phyloP scores from a whole-genome alignment of 2,888 invertebrate species.

The Phrixothrix hirtus region DNA sequence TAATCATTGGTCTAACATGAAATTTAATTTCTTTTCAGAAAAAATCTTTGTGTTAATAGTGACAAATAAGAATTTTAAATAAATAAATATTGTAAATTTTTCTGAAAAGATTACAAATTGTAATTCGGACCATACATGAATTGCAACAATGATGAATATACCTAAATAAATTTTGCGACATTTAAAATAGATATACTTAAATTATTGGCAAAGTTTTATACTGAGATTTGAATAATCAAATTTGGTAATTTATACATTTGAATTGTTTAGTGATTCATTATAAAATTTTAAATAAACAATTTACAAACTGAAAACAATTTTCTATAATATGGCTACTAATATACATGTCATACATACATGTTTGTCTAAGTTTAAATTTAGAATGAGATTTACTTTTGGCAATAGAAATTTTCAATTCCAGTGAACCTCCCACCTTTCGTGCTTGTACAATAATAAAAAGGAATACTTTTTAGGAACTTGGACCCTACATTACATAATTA shows the following conservation, averaged over 20 bases:
- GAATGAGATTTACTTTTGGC: conserved; percentile 50
- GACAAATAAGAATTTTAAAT: conserved; percentile 8
- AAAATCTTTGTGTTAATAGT: conserved; percentile 6
- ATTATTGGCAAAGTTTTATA: conserved; percentile 55
- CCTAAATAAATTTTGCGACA: too few species aligned
- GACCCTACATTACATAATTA: conserved; percentile 44
- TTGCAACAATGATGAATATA: neutral
- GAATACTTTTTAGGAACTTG: conserved; percentile 51
- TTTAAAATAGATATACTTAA: conserved; percentile 23
- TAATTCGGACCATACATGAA: conserved; percentile 11
- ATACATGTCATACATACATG: conserved; percentile 51
- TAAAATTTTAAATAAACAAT: conserved; percentile 48
- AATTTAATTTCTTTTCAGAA: conserved; percentile 17
- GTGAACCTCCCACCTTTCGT: conserved; percentile 47
- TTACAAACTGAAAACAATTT: conserved; percentile 34
- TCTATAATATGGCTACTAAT: conserved; percentile 49
- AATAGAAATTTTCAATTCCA: conserved; percentile 47
- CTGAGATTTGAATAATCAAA: conserved; percentile 33
- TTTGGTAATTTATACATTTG: conserved; percentile 15
- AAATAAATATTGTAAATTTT: too few species aligned
- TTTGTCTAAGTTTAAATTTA: conserved; percentile 47
- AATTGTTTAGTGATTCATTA: conserved; percentile 32
- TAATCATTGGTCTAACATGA: conserved; percentile 41
- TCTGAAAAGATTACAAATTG: conserved; percentile 14
- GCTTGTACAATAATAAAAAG: conserved; percentile 31